Evolutionary conservation across 2,888 invertebrate genomes (phyloP).

Genomic region (Chrysolina americana): DNA sequence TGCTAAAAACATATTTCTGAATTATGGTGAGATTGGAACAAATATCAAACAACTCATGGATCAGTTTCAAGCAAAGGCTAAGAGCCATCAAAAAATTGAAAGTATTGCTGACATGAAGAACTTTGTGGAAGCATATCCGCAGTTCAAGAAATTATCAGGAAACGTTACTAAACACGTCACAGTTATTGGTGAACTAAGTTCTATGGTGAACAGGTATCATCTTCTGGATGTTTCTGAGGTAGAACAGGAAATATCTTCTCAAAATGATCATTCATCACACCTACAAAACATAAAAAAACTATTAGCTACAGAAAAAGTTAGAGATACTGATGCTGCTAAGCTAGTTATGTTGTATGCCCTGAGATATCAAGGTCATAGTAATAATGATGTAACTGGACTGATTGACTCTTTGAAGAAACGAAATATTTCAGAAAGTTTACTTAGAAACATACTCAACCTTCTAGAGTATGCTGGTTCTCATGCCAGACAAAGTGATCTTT

Average conservation of each 20-base stretch:
- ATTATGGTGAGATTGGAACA: constrained; percentile 98
- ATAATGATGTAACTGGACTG: constrained; percentile 85
- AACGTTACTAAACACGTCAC: constrained; percentile 98
- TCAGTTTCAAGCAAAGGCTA: constrained; percentile 91
- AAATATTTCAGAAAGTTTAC: constrained; percentile 77
- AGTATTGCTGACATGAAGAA: constrained; percentile 99
- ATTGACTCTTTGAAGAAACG: constrained; percentile 81
- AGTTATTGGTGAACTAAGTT: constrained; percentile 94
- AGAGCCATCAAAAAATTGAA: constrained; percentile 97
- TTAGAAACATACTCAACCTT: constrained; percentile 75
- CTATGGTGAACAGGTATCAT: constrained; percentile 82
- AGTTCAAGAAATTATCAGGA: constrained; percentile 96
- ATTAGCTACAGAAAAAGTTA: constrained; percentile 78
- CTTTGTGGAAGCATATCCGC: constrained; percentile 97
- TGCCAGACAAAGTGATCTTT: constrained; percentile 86
- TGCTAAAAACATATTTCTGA: constrained; percentile 92
- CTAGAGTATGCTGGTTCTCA: constrained; percentile 90
- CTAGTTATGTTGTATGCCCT: constrained; percentile 94
- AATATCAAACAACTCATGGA: constrained; percentile 98
- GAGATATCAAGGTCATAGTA: constrained; percentile 91
- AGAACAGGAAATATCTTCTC: constrained; percentile 94
- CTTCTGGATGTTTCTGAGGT: constrained; percentile 93
- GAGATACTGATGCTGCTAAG: constrained; percentile 86
- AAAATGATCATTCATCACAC: constrained; percentile 85
- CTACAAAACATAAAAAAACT: constrained; percentile 84